A percentile compares a stretch with the other conserved stretches of the same genome.
These are phyloP conservation scores for Abrostola triplasia DNA, from an alignment of 2,888 invertebrate genomes.

Conservation along the genomic window DNA sequence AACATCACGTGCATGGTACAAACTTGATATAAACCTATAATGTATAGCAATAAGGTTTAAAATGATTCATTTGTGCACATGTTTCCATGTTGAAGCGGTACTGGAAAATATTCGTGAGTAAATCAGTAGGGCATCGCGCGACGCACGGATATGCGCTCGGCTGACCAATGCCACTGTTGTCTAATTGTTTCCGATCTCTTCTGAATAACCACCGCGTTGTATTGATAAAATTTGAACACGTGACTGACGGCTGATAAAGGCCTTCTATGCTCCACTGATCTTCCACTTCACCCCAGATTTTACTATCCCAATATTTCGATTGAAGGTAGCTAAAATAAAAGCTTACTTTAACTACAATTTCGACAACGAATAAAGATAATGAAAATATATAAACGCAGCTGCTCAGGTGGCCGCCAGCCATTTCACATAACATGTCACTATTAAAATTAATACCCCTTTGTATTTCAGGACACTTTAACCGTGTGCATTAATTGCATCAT, in stretches of 20 bases:
- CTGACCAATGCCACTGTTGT: slow-evolving; percentile 84
- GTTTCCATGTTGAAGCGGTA: slow-evolving; percentile 56
- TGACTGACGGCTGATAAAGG: slow-evolving; percentile 75
- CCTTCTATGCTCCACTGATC: slow-evolving; percentile 67
- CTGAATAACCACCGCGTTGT: slow-evolving; percentile 80
- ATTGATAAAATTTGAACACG: slow-evolving; percentile 84
- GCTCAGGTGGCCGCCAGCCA: slow-evolving; percentile 73
- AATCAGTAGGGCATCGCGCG: slow-evolving; percentile 78
- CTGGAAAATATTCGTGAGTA: slow-evolving; percentile 74
- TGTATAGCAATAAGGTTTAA: slow-evolving; percentile 34
- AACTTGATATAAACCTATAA: slow-evolving; percentile 12
- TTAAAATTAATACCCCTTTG: slow-evolving; percentile 78
- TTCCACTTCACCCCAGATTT: slow-evolving; percentile 50
- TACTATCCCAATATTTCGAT: slow-evolving; percentile 34
- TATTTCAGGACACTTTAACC: slow-evolving; percentile 75
- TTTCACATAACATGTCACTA: slow-evolving; percentile 72
- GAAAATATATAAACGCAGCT: slow-evolving; percentile 55
- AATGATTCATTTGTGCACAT: slow-evolving; percentile 42
- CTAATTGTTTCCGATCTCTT: slow-evolving; percentile 88
- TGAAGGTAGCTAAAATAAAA: slow-evolving; percentile 22
- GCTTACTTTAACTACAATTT: slow-evolving; percentile 30
- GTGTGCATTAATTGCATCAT: slow-evolving; percentile 75
- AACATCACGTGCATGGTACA: slow-evolving; percentile 9
- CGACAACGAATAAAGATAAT: slow-evolving; percentile 47
- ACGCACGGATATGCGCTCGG: slow-evolving; percentile 84